Base-by-base conservation (phyloP, 2,888 invertebrate species). In the Morpho helenor region DNA sequence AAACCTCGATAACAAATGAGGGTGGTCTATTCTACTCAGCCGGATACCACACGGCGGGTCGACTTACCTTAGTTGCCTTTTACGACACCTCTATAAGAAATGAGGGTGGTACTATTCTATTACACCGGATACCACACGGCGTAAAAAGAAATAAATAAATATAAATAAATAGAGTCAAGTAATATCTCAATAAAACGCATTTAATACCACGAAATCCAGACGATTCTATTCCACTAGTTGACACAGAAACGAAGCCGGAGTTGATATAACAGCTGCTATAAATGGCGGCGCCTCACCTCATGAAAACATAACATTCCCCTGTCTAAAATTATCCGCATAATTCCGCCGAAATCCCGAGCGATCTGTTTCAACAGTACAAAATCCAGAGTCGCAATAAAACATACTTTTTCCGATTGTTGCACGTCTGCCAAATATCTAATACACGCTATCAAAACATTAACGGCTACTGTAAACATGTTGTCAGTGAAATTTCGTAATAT, bases 271-370 rank as follows among this genome's bases (percentile, higher is more conserved):
- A 23, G 44, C 23, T 66, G 71, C 77, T 71, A 79, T 80, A 82
- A 77, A 74, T 72, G 75, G 71, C 48, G 65, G 61, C 64, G 70
- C 67, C 67, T 63, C 70, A 66, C 61, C 66, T 68, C 68, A 62
- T 72, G 73, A 72, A 69, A 80, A 77, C 77, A 77, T 75, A 78
- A 75, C 72, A 76, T 76, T 76, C 70, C 68, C 47, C 49, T 64
- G 59, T 72, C 80, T 78, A 78, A 82, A 82, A 78, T 82, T 75
- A 81, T 71, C 65, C 52, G 56, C 65, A 70, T 75, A 76, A 80
- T 80, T 72, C 73, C 70, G 66, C 61, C 55, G 62, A 73, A 75
- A 71, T 67, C 54, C 55, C 49, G 50, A 68, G 73, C 71, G 55
- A 45, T 52, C 23, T 52, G 51, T 41, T 31, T 39, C 54, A 69